Conservation (phyloP, 1,140 invertebrate genomes). For the Eubasilissa regina region DNA sequence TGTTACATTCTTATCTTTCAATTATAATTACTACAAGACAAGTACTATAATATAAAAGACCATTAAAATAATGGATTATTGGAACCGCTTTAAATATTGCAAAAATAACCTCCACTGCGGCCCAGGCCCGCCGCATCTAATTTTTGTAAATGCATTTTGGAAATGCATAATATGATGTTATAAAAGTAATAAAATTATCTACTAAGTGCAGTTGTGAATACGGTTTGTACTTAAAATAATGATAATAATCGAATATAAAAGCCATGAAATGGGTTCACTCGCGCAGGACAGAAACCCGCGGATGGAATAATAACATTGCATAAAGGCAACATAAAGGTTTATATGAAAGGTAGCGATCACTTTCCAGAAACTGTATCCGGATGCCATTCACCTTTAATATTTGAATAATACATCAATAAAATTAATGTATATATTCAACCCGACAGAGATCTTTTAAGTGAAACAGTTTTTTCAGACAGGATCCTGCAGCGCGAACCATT, state of each 20-base stretch:
- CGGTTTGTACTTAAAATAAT: constrained; percentile 57
- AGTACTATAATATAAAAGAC: neutral
- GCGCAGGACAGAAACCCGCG: neutral
- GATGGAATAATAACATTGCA: too few species aligned
- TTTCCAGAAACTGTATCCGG: neutral
- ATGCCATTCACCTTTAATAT: constrained; percentile 19
- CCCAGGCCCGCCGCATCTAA: constrained; percentile 45
- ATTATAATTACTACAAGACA: too few species aligned
- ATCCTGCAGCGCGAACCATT: neutral
- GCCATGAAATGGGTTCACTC: constrained; percentile 16
- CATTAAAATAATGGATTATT: neutral
- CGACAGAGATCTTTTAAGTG: constrained; percentile 20
- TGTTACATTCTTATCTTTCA: too few species aligned
- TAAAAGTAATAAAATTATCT: constrained; percentile 61
- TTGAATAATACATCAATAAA: constrained; percentile 42
- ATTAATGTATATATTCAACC: constrained; percentile 27
- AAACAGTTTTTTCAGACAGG: constrained; percentile 15
- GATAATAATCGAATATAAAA: constrained; percentile 56
- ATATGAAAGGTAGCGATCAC: neutral
- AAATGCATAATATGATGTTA: constrained; percentile 60
- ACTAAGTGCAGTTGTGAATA: constrained; percentile 58
- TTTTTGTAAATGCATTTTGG: constrained; percentile 56
- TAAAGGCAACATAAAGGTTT: too few species aligned
- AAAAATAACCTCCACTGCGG: constrained; percentile 6
- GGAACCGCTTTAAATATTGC: constrained; percentile 10